A percentile compares a stretch with the other conserved stretches of the same genome.
Conservation (phyloP, 2,888 invertebrate species). For the Eutolmus rufibarbis region DNA sequence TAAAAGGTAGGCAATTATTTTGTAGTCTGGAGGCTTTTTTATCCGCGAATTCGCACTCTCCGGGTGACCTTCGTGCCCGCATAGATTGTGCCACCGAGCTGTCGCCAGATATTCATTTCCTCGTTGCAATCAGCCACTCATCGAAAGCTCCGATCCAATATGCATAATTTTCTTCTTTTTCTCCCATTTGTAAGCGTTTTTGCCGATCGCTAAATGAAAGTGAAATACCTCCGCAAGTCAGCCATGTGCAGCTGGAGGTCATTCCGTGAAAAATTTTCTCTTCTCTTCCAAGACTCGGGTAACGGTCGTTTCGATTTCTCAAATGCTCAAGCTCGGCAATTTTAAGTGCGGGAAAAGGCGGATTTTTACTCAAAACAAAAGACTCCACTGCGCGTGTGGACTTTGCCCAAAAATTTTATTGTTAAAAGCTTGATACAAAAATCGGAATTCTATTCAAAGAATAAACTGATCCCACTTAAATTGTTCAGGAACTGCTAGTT, state of each 20-base stretch:
- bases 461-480: no score
- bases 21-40: neutral
- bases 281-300: neutral
- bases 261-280: neutral
- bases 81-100: neutral
- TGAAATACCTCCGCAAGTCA: neutral
- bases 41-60: neutral
- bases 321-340: neutral
- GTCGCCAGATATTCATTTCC: neutral
- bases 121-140: neutral
- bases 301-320: neutral
- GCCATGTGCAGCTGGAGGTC: neutral
- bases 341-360: neutral
- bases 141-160: neutral
- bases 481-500: no score
- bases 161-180: neutral
- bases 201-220: neutral
- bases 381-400: neutral
- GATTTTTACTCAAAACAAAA: neutral
- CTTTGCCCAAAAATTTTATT: neutral
- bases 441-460: no score
- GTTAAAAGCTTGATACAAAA: no score
- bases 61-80: neutral
- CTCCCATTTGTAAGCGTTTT: neutral
- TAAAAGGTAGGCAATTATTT: conserved; percentile 14